phyloP scores from a whole-genome alignment of 2,888 invertebrate species.

The Eulithis testata region DNA sequence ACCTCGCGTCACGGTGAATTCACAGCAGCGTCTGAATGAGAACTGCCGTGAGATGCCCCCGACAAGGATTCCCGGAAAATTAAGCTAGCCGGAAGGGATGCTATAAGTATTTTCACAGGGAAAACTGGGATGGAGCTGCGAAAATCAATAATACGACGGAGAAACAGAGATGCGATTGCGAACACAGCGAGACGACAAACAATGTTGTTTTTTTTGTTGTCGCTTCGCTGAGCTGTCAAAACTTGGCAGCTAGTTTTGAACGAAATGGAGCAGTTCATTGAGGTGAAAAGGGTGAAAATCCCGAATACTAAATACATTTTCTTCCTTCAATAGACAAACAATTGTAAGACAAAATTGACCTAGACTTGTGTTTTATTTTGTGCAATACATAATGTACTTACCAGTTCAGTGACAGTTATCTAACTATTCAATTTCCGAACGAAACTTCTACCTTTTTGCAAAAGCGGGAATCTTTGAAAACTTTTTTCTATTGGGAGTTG shows the following conservation, averaged over 20 bases:
- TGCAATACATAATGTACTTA: too few relatives aligned
- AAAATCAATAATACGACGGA: constrained; percentile 74
- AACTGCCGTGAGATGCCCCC: constrained; percentile 27
- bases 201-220: constrained; percentile 1
- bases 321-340: too few relatives aligned
- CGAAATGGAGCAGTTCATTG: too few relatives aligned
- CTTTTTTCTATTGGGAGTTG: too few relatives aligned
- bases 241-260: too few relatives aligned
- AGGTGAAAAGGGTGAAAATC: too few relatives aligned
- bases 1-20: constrained; percentile 24
- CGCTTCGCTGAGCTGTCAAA: not conserved
- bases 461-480: constrained; percentile 4
- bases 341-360: too few relatives aligned
- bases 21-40: constrained; percentile 27
- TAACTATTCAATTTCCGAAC: constrained; percentile 35
- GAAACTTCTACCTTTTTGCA: constrained; percentile 40
- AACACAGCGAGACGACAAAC: not conserved
- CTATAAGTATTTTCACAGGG: constrained; percentile 52
- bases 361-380: too few relatives aligned
- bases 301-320: too few relatives aligned
- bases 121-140: constrained; percentile 60
- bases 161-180: constrained; percentile 8
- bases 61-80: constrained; percentile 35
- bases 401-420: not conserved
- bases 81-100: constrained; percentile 39